These are phyloP conservation scores for Leptatherina wallacei DNA, from an alignment of 2,797 vertebrate genomes.

Conservation along the genomic window DNA sequence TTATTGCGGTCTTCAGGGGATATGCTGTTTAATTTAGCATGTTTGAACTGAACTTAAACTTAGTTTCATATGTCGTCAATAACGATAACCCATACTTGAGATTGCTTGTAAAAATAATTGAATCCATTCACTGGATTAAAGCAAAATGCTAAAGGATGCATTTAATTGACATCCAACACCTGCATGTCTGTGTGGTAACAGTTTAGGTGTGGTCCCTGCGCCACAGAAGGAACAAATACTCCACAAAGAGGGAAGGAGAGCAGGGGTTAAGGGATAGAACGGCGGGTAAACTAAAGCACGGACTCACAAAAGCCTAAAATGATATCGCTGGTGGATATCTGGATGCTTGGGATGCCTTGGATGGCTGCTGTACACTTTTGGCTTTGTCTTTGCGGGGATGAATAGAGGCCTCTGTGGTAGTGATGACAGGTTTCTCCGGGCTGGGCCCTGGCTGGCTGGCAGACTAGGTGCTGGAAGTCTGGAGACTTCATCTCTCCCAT, in stretches of 20 bases:
- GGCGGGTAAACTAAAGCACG: slow-evolving; percentile 52
- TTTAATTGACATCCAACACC: not conserved
- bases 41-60: not conserved
- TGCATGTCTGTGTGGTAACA: not conserved
- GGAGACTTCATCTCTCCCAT: slow-evolving; percentile 57
- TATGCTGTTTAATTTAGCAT: not conserved
- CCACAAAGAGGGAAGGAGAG: slow-evolving; percentile 7
- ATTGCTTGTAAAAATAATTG: not conserved
- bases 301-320: slow-evolving; percentile 77
- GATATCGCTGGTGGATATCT: slow-evolving; percentile 82
- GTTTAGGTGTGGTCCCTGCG: slow-evolving; percentile 12
- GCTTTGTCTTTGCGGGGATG: slow-evolving; percentile 82
- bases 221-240: slow-evolving; percentile 11
- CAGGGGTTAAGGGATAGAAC: slow-evolving; percentile 16
- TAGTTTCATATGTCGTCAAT: not conserved
- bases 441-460: slow-evolving; percentile 70
- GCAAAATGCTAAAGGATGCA: not conserved
- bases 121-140: not conserved
- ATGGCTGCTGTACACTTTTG: slow-evolving; percentile 82
- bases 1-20: not conserved
- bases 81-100: not conserved
- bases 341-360: slow-evolving; percentile 82
- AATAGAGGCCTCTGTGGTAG: slow-evolving; percentile 84
- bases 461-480: slow-evolving; percentile 65
- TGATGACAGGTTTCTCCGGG: slow-evolving; percentile 79